phyloP scores from a whole-genome alignment of 2,113 vertebrate species.

The Phodopus roborovskii region DNA sequence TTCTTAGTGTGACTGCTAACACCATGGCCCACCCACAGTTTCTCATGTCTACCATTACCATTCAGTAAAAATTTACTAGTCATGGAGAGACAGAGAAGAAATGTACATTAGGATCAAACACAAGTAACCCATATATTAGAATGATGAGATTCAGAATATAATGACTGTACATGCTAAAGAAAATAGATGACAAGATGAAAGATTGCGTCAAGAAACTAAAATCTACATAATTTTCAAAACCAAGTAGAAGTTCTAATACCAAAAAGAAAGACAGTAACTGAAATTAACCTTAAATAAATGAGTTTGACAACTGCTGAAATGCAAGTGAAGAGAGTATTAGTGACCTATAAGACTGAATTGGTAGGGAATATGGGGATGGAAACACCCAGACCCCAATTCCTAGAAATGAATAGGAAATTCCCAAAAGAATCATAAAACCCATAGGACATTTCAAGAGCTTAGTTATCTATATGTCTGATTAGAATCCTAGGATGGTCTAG shows the following conservation, averaged over 20 bases:
- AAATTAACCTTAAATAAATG: neutral
- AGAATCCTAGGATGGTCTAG: neutral
- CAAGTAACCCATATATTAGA: neutral
- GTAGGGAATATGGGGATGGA: neutral
- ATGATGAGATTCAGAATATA: neutral
- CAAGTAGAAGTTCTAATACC: neutral
- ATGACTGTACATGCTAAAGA: neutral
- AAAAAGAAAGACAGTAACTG: neutral
- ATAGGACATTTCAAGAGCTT: neutral
- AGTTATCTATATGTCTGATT: neutral
- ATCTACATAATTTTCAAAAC: neutral
- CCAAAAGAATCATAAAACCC: neutral
- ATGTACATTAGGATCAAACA: neutral
- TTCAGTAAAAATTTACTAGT: neutral
- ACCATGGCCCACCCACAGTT: neutral
- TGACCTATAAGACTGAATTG: neutral
- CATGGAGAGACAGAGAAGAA: neutral
- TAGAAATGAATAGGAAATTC: neutral
- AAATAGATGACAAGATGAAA: slow-evolving; percentile 16
- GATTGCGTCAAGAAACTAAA: neutral
- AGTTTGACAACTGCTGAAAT: neutral
- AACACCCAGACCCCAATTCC: neutral
- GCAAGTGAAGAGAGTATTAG: neutral
- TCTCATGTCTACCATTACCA: neutral
- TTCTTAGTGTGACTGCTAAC: neutral